These are phyloP conservation scores for Ranitomeya imitator DNA, from an alignment of 2,113 vertebrate genomes.

Conservation along the genomic window DNA sequence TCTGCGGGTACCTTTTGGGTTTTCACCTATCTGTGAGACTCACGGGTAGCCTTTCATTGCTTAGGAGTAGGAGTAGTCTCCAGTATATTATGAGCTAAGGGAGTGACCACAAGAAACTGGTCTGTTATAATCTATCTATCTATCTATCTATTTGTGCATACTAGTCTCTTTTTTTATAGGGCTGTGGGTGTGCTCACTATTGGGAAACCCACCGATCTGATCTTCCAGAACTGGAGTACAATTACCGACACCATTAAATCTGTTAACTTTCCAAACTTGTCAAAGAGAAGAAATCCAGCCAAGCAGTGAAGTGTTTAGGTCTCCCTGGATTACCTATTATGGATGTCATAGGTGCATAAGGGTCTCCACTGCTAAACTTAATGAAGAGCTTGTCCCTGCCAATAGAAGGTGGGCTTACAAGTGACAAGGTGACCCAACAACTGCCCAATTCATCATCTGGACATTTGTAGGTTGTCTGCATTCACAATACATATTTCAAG, in stretches of 20 bases:
- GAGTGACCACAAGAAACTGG: not conserved
- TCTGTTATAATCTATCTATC: not conserved
- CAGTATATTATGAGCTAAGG: conserved; percentile 16
- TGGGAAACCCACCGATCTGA: not conserved
- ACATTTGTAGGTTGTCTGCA: not conserved
- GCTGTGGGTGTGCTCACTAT: not conserved
- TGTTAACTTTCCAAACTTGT: not conserved
- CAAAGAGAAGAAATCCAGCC: not conserved
- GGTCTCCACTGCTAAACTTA: not conserved
- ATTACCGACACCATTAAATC: not conserved
- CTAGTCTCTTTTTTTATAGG: not conserved
- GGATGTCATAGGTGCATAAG: not conserved
- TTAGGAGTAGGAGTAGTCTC: too few relatives aligned
- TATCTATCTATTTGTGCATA: not conserved
- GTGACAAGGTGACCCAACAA: too few relatives aligned
- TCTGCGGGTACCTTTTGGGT: too few relatives aligned
- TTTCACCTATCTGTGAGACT: not conserved
- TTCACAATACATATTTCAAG: too few relatives aligned
- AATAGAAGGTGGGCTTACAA: not conserved
- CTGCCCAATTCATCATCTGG: not conserved
- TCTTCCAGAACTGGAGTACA: not conserved
- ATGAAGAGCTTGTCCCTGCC: not conserved
- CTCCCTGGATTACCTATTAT: not conserved
- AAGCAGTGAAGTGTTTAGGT: not conserved
- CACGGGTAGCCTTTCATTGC: not conserved